Conservation (phyloP, 1,140 invertebrate genomes). For the roundworm (Caenorhabditis elegans) region WBcel235 BX284605.5:9739501-9740000, state of each 20-base stretch:
- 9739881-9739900: not conserved
- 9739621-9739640: not conserved
- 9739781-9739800: not conserved
- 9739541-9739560: slow-evolving; percentile 37
- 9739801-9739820: not conserved
- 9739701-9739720: not conserved
- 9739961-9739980: slow-evolving; percentile 34
- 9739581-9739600: slow-evolving; percentile 11
- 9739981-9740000: not conserved
- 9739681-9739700: not conserved
- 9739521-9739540: not conserved
- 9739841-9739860: not conserved
- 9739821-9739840: not conserved
- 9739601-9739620: not conserved
- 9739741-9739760: not conserved
- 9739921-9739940: slow-evolving; percentile 44
- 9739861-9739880: not conserved
- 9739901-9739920: slow-evolving; percentile 39
- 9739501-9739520: slow-evolving; percentile 33
- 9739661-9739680: not conserved
- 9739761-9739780: no score
- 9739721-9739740: not conserved
- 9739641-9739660: not conserved
- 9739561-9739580: slow-evolving; percentile 33
- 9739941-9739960: slow-evolving; percentile 35